Evolutionary conservation across 2,888 invertebrate genomes (phyloP), one percentile per base, ranked within the genome.

Genomic region (Cataglyphis cursor): DNA sequence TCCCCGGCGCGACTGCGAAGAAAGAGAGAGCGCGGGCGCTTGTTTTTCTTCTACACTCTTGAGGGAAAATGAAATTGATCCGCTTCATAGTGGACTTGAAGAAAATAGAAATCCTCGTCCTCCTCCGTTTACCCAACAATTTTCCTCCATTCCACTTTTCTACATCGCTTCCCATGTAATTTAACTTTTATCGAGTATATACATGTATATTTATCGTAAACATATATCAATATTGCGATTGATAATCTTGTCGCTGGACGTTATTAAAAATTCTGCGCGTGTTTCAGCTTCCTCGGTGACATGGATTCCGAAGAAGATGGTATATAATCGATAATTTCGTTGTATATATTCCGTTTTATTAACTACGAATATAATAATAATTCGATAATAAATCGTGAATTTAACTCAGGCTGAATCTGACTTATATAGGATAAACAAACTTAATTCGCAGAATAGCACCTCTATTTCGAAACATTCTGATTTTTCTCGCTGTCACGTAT

Each of bases 11-110:
- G 59, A n/a, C 57, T 59, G 31, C 4, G 35, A n/a, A 59, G 74
- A 75, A 41, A 38, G 24, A 62, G 51, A 35, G 64, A 76, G 21
- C 48, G 66, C 9, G n/a, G 18, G 21, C 24, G 54, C 54, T 76
- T 76, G 76, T 76, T 78, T 78, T 78, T 68, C 78, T 59, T 59
- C 44, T 68, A 70, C 48, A 51, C 57, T 78, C 78, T 78, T 78
- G 70, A 78, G 31, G 24, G 78, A 78, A 78, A 78, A 78, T 78
- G 78, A 78, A 78, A 78, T 70, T 78, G 78, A 78, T 78, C 78
- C 70, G 70, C 70, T 78, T 70, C 78, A 78, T 70, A 78, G 78
- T 70, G 59, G 78, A 70, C 78, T 78, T 59, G 70, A 78, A 70
- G 78, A 78, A 78, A 78, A 78, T 78, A 78, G 70, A 70, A 78